phyloP scores from a whole-genome alignment of 2,113 vertebrate species.

The Odocoileus hemionus region DNA sequence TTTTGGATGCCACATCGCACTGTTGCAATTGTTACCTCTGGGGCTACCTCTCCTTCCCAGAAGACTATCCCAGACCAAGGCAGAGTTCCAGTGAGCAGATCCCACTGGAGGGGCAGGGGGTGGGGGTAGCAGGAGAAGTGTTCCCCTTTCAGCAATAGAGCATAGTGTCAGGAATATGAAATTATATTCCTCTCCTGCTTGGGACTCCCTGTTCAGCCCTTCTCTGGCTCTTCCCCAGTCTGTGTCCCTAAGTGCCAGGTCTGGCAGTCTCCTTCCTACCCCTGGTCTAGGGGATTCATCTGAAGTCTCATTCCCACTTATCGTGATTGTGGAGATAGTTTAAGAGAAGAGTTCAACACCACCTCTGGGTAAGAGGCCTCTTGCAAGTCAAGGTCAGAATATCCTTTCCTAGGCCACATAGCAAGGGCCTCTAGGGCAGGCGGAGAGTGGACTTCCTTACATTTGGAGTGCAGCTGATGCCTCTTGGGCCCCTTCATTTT shows the following conservation, averaged over 20 bases:
- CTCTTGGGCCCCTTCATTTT: not conserved
- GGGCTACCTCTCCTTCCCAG: not conserved
- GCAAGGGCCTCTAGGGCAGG: not conserved
- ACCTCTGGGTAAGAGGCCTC: not conserved
- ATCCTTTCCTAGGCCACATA: not conserved
- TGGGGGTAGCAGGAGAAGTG: not conserved
- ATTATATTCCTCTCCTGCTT: not conserved
- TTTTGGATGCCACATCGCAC: not conserved
- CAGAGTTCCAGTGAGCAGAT: not conserved
- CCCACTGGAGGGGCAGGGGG: not conserved
- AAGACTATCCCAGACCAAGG: not conserved
- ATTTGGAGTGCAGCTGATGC: not conserved
- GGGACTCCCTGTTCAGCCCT: not conserved
- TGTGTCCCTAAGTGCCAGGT: not conserved
- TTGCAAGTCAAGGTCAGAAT: not conserved
- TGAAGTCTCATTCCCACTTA: not conserved
- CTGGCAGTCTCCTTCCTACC: not conserved
- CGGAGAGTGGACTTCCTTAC: not conserved
- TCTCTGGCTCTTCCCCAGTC: not conserved
- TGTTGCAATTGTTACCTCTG: not conserved
- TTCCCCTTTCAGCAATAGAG: not conserved
- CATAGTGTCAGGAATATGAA: not conserved
- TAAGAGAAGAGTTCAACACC: slow-evolving; percentile 5
- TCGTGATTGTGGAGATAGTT: not conserved
- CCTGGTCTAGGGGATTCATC: not conserved